phyloP scores from a whole-genome alignment of 2,797 vertebrate genomes.

The Sebastes nivosus region DNA sequence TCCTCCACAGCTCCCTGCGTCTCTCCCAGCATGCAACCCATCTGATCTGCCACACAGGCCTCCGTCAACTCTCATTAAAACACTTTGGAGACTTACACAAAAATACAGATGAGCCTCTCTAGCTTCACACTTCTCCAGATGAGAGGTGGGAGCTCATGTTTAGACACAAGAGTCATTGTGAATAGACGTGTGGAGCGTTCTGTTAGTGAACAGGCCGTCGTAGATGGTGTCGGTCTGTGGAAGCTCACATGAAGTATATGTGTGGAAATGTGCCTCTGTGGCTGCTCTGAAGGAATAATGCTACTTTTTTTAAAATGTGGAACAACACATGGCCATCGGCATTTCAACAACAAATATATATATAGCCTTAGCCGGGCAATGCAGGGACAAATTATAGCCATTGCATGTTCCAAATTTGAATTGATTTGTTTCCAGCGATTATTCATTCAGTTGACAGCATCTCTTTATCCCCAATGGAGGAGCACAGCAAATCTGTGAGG shows the following conservation, averaged over 20 bases:
- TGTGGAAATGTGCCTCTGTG: conserved; percentile 34
- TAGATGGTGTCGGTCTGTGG: conserved; percentile 12
- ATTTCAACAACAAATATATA: conserved; percentile 28
- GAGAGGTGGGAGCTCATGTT: conserved; percentile 68
- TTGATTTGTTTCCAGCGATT: conserved; percentile 49
- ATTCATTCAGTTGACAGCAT: conserved; percentile 47
- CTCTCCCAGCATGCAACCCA: conserved; percentile 75
- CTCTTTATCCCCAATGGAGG: conserved; percentile 38
- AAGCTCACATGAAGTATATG: conserved; percentile 13
- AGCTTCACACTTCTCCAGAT: conserved; percentile 61
- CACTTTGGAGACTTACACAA: conserved; percentile 74
- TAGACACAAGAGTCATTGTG: conserved; percentile 50
- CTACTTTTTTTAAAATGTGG: conserved; percentile 38
- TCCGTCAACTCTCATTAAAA: conserved; percentile 79
- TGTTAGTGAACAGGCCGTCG: conserved; percentile 27
- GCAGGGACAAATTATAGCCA: conserved; percentile 40
- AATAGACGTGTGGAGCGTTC: conserved; percentile 29
- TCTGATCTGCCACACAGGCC: conserved; percentile 73
- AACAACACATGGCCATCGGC: conserved; percentile 46
- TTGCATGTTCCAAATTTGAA: conserved; percentile 56
- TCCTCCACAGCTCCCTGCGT: conserved; percentile 62
- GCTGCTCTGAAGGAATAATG: conserved; percentile 23
- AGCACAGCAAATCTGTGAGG: conserved; percentile 29
- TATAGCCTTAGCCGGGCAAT: background rate
- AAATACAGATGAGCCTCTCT: conserved; percentile 73